Evolutionary conservation across 2,888 invertebrate species (phyloP).

Genomic region (Hofmannophila pseudospretella): DNA sequence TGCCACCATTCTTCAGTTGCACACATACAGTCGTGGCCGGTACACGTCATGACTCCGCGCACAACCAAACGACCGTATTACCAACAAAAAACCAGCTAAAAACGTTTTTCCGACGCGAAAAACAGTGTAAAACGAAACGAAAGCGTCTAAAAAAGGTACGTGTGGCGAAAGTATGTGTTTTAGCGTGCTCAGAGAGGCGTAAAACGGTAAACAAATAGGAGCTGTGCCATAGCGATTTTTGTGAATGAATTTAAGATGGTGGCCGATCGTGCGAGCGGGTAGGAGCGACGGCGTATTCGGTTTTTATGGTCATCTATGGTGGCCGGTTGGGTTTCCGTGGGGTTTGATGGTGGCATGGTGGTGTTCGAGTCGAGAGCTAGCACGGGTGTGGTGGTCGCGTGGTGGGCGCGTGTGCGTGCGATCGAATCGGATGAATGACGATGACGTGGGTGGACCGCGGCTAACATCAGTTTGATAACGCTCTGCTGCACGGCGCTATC

Average conservation of each 20-base stretch:
- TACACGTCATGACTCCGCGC: conserved; percentile 34
- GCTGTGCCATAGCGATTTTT: conserved; percentile 64
- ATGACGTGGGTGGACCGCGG: conserved; percentile 60
- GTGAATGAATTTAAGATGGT: conserved; percentile 78
- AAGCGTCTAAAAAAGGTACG: conserved; percentile 19
- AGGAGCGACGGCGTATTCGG: conserved; percentile 36
- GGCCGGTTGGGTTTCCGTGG: conserved; percentile 16
- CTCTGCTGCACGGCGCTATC: conserved; percentile 27
- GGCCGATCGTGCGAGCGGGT: conserved; percentile 55
- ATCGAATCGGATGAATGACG: conserved; percentile 71
- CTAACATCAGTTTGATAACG: conserved; percentile 67
- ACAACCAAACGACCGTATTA: conserved; percentile 40
- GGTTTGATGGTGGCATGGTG: conserved; percentile 14
- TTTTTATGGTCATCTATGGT: conserved; percentile 36
- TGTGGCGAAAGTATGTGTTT: conserved; percentile 22
- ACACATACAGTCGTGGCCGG: conserved; percentile 40
- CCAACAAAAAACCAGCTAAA: conserved; percentile 54
- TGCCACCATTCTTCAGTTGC: conserved; percentile 75
- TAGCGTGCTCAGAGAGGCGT: conserved; percentile 40
- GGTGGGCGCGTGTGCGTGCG: conserved; percentile 52
- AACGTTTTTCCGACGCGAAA: conserved; percentile 30
- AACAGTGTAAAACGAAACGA: conserved; percentile 30
- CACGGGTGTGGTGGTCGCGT: conserved; percentile 39
- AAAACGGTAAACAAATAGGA: conserved; percentile 69
- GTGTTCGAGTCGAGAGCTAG: conserved; percentile 10